Conservation (phyloP, 2,888 invertebrate species). For the Apodemia duryi region DNA sequence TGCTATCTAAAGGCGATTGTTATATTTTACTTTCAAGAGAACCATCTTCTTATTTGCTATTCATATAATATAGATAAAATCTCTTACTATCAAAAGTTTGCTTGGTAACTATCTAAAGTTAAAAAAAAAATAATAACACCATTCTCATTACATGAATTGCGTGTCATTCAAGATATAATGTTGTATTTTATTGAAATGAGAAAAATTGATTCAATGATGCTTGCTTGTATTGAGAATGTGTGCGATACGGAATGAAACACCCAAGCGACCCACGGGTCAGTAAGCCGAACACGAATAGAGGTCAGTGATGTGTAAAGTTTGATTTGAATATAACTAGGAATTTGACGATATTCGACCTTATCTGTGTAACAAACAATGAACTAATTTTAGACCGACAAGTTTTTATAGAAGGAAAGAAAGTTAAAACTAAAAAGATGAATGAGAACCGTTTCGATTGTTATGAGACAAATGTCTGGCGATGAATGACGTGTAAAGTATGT, state of each 20-base stretch:
- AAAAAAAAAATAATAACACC: slow-evolving; percentile 31
- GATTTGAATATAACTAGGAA: slow-evolving; percentile 29
- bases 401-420: neutral
- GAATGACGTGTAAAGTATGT: neutral
- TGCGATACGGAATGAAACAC: slow-evolving; percentile 33
- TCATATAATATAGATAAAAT: too few species aligned
- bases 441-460: neutral
- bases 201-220: slow-evolving; percentile 57
- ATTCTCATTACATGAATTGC: slow-evolving; percentile 51
- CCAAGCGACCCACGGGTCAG: slow-evolving; percentile 53
- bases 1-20: too few species aligned
- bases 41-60: too few species aligned
- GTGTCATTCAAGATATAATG: slow-evolving; percentile 15
- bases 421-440: neutral
- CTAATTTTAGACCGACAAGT: neutral
- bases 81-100: too few species aligned
- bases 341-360: slow-evolving; percentile 11
- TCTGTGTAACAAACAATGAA: neutral
- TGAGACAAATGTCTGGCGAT: neutral
- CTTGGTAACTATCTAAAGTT: too few species aligned
- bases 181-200: slow-evolving; percentile 47
- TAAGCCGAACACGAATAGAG: slow-evolving; percentile 45
- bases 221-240: slow-evolving; percentile 51
- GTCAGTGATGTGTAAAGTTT: slow-evolving; percentile 36
- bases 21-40: too few species aligned